Evolutionary conservation across 2,113 vertebrate genomes (phyloP), one percentile per base, ranked within the genome.

Genomic region (Perca flavescens): DNA sequence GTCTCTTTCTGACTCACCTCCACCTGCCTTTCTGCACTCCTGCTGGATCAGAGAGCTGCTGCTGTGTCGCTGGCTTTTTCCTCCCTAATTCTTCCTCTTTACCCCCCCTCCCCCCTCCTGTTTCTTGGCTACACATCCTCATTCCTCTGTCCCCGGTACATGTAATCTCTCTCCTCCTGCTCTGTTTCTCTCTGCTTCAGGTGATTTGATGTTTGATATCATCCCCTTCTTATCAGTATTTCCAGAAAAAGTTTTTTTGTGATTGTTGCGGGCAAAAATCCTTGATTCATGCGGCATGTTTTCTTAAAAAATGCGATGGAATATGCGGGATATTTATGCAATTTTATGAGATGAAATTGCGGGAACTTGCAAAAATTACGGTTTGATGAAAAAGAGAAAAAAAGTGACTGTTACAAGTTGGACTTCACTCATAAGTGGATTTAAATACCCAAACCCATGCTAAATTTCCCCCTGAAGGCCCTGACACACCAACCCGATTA

Each of bases 41-140:
- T 25, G 57, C 77, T 50, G 82, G 61, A 66, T 89, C 85, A 80
- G 69, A 82, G 60, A 53, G 50, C 25, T 34, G 53, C 67, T 57
- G 62, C 78, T 73, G n/a, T 56, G n/a, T 36, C 5, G 11, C 66
- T 85, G 46, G 3, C 16, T 56, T 68, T 22, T 47, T 77, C 57
- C 50, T 77, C 7, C 17, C 4, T 50, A 14, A 64, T 28, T 76
- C 56, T 47, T 74, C 43, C 56, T 80, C 72, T 75, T 71, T 17
- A 17, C 14, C 19, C 6, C 14, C 52, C 40, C 36, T 46, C 58
- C 13, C 6, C 52, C 67, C 25, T 14, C 63, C 25, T 53, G n/a
- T 47, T 69, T 84, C 56, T 66, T 77, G 64, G 69, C 63, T 64
- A 56, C 58, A n/a, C 64, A 53, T 52, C 43, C n/a, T 82, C 31